These are phyloP conservation scores for Hyperopisus bebe DNA, from an alignment of 2,113 vertebrate species.

Conservation along the genomic window DNA sequence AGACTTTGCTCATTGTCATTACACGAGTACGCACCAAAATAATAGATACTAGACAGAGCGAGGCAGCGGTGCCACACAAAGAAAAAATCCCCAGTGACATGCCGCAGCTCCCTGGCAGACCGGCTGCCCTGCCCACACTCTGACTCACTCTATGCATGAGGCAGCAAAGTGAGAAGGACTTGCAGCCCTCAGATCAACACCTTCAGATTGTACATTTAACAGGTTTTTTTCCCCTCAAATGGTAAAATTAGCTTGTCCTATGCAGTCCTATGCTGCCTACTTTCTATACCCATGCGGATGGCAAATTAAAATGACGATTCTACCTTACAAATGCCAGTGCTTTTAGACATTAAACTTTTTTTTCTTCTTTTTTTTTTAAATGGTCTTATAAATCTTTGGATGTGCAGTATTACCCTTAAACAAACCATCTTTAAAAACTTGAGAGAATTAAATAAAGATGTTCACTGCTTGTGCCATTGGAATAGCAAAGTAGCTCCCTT, in stretches of 20 bases:
- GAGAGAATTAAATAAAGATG: conserved; percentile 68
- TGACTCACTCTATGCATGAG: conserved; percentile 47
- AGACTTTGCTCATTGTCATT: conserved; percentile 66
- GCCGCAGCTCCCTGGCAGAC: conserved; percentile 59
- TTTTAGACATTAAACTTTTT: conserved; percentile 69
- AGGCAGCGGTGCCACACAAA: conserved; percentile 50
- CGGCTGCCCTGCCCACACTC: conserved; percentile 61
- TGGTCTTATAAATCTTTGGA: conserved; percentile 78
- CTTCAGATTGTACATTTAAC: conserved; percentile 64
- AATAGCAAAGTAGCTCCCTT: conserved; percentile 71
- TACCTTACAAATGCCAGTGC: conserved; percentile 81
- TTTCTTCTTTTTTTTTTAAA: conserved; percentile 52
- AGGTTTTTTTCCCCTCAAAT: conserved; percentile 60
- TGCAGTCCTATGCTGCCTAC: conserved; percentile 58
- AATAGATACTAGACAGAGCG: conserved; percentile 59
- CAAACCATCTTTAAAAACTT: conserved; percentile 63
- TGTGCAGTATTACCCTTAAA: conserved; percentile 76
- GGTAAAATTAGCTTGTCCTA: conserved; percentile 68
- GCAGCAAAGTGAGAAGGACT: conserved; percentile 46
- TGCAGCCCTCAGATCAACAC: conserved; percentile 55
- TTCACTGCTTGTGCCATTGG: conserved; percentile 70
- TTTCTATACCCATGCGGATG: conserved; percentile 75
- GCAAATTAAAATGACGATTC: conserved; percentile 63
- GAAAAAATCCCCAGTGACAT: conserved; percentile 53
- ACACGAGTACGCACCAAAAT: conserved; percentile 60